Percentiles rank a stretch among this genome's conserved stretches.
Conservation (phyloP, 2,113 vertebrate species). For the Seriola quinqueradiata region DNA sequence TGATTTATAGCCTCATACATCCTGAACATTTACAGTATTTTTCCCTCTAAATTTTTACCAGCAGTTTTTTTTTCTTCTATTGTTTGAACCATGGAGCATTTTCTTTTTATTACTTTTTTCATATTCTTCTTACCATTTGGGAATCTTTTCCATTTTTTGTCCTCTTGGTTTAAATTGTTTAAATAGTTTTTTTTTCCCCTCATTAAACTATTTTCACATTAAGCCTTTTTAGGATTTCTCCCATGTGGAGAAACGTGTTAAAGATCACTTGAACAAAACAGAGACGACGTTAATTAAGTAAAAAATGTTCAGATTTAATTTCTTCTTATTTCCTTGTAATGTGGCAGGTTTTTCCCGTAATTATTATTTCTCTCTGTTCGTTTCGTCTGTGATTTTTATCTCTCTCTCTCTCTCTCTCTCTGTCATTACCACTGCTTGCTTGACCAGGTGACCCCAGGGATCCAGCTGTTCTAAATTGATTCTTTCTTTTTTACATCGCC, state of each 20-base stretch:
- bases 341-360: constrained; percentile 36
- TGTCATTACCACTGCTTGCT: constrained; percentile 36
- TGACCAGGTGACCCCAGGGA: constrained; percentile 67
- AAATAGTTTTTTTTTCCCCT: constrained; percentile 16
- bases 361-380: constrained; percentile 41
- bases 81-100: not conserved
- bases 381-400: constrained; percentile 14
- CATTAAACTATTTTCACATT: constrained; percentile 65
- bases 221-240: constrained; percentile 39
- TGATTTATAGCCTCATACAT: no score
- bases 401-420: constrained; percentile 21
- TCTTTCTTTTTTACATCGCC: constrained; percentile 59
- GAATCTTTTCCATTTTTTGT: constrained; percentile 20
- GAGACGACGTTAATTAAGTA: constrained; percentile 46
- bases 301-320: constrained; percentile 37
- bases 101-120: constrained; percentile 27
- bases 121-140: constrained; percentile 13
- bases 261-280: constrained; percentile 60
- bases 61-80: not conserved
- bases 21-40: no score
- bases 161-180: constrained; percentile 31
- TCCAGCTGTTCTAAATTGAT: constrained; percentile 69
- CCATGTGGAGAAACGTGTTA: constrained; percentile 44
- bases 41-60: no score
- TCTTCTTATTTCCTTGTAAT: constrained; percentile 31